Base-by-base conservation (phyloP, 2,888 invertebrate species). In the Cremastinae sp. region DNA sequence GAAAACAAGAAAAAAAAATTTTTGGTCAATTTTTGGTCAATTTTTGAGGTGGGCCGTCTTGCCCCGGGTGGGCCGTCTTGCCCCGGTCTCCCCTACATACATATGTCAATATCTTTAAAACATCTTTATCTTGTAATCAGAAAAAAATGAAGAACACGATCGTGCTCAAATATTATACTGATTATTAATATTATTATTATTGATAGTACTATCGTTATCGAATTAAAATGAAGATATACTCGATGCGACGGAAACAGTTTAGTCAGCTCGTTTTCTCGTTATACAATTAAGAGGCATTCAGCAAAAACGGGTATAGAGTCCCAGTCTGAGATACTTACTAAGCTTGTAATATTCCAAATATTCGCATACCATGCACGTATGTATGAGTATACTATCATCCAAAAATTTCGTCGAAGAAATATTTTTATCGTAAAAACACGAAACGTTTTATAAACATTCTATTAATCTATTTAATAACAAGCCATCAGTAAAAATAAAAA, bases 221-320 rank as follows among this genome's bases (percentile, higher is more conserved):
- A 2, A 28, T 28, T 14, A 20, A 37, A 39, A 49, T 2, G 14
- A 53, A 59, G 43, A 51, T 58, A 35, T 53, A 10, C 16, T 8
- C 9, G 41, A 8, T 62, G 12, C 51, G 39, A 39, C 28, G 5
- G 28, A 5, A 28, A 28, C 5, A 28, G 28, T 5, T 28, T 5
- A 41, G 39, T 51, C 55, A 49, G 51, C 58, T 51, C 49, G 58
- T 74, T 69, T 69, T 58, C 43, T 58, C 35, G 35, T 68, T 65
- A 37, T 59, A 22, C 49, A 70, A 74, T 70, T 64, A 65, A 14
- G 16, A 8, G 43, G 51, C 35, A 69, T 56, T 74, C 56, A 69
- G 56, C 41, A 69, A 51, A 74, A 56, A 64, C 58, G 22, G 62
- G 12, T 5, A 43, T 58, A 41, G n/a, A n/a, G 10, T 14, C 56